Base-by-base conservation (phyloP, 2,797 vertebrate species). In the Ctenopoma kingsleyae region DNA sequence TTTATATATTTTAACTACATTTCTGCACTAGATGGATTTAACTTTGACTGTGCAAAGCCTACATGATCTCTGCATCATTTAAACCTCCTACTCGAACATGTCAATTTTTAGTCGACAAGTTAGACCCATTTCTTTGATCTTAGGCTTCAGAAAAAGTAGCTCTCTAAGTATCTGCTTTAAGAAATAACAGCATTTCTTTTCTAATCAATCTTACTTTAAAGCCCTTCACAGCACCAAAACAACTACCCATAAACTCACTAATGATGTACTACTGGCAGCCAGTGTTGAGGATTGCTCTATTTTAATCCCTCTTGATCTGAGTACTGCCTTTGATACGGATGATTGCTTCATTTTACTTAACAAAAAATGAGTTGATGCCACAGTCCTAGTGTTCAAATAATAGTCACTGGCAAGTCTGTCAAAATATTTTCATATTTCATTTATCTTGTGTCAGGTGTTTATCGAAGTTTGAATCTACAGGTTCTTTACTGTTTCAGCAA, bases 261-360 rank as follows among this genome's bases (percentile, higher is more conserved):
- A 83, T 84, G 63, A 85, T 82, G 41, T 30, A 53, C 50, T 10
- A 20, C 65, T 70, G 43, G 53, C 70, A 72, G 71, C 71, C 60
- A 49, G 51, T 43, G 56, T 47, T 63, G 32, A 44, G 25, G 40
- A 70, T 58, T 67, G 36, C 53, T 80, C 71, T 48, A 44, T 72
- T 82, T 83, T 76, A 82, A 81, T 78, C 73, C 74, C 50, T 69
- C 44, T 75, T 79, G 60, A 81, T 81, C 73, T 81, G 35, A 50
- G 50, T 54, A 16, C 43, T 67, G 67, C 56, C 58, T 82, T 86
- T 84, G 75, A 85, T 79, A 57, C 36, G 50, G 43, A 61, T 55
- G 51, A 56, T 78, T 60, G 64, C 61, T 78, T 41, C 35, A 69
- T 81, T 87, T 78, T 68, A 62, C 40, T 80, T 59, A 40, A 62